Evolutionary conservation across 2,113 vertebrate genomes (phyloP), one percentile per base, ranked within the genome.

Genomic region (Myotis davidii): DNA sequence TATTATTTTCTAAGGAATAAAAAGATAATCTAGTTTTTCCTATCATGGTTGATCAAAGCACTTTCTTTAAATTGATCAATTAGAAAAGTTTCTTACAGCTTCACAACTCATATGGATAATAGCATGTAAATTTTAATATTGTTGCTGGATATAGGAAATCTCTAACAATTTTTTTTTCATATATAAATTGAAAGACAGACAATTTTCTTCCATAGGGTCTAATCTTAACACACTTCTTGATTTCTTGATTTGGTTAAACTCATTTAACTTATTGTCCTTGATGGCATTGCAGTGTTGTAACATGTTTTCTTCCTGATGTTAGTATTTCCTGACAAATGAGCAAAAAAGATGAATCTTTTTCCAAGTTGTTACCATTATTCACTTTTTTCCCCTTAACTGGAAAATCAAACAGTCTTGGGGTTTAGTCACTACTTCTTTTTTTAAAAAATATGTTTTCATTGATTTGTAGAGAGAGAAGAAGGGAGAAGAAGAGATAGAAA

Each of bases 1-100:
- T 77, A 70, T 48, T 6, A 70, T 39, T 93, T 95, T 94, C 48
- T 81, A 92, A 73, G n/a, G 18, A 90, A 81, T 48, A 73, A 56
- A 90, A 90, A 67, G 17, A 69, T 50, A 73, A 86, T 70, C 12
- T 8, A 52, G 17, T 74, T 12, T 74, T 94, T 84, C 5, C 27
- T 64, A 8, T 69, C 10, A 20, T 78, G 16, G 18, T 77, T 52
- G 3, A 77, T 82, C n/a, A 83, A 86, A 52, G 5, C 3, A 37
- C 37, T 59, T 90, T 56, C 23, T 64, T 91, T 61, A 73, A 91
- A 10, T 1, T 48, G 54, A 90, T 42, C 70, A 83, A 32, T 27
- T 50, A 67, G 72, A 78, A 72, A 82, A 61, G 5, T 69, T 86
- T 67, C 54, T 59, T 34, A 48, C 1, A 27, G 23, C 23, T 86